Conservation (phyloP, 2,797 vertebrate species). For the Avahi laniger region DNA sequence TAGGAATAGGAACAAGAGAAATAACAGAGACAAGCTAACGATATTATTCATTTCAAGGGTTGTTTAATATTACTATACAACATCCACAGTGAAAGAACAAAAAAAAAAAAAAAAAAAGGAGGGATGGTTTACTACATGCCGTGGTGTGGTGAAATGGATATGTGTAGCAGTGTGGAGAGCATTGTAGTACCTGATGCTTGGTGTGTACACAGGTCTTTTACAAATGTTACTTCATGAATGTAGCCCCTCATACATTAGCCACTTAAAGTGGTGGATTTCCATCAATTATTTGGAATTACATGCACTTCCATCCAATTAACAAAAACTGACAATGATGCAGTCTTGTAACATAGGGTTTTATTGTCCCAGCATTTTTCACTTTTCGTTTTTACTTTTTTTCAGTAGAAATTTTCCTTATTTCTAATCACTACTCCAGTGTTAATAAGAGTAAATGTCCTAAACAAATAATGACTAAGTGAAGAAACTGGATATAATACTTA, state of each 20-base stretch:
- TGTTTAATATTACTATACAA: background rate
- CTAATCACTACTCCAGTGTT: background rate
- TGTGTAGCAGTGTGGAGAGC: background rate
- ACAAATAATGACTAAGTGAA: background rate
- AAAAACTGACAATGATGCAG: constrained; percentile 16
- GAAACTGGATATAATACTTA: background rate
- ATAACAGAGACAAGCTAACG: background rate
- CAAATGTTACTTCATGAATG: constrained; percentile 20
- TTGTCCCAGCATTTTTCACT: constrained; percentile 29
- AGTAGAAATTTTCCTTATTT: constrained; percentile 19
- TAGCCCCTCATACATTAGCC: background rate
- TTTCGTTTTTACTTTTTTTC: constrained; percentile 39
- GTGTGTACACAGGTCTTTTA: background rate
- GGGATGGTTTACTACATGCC: background rate
- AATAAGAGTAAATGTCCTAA: background rate
- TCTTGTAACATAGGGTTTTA: background rate
- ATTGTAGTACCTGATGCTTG: background rate
- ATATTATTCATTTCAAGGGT: background rate
- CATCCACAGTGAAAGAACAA: background rate
- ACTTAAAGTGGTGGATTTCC: constrained; percentile 22
- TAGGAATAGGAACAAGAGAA: background rate
- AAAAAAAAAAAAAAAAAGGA: background rate
- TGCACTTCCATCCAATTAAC: constrained; percentile 37
- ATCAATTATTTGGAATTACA: constrained; percentile 53
- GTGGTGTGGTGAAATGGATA: background rate